phyloP scores from a whole-genome alignment of 2,888 invertebrate species.

The Cynaeus angustus region DNA sequence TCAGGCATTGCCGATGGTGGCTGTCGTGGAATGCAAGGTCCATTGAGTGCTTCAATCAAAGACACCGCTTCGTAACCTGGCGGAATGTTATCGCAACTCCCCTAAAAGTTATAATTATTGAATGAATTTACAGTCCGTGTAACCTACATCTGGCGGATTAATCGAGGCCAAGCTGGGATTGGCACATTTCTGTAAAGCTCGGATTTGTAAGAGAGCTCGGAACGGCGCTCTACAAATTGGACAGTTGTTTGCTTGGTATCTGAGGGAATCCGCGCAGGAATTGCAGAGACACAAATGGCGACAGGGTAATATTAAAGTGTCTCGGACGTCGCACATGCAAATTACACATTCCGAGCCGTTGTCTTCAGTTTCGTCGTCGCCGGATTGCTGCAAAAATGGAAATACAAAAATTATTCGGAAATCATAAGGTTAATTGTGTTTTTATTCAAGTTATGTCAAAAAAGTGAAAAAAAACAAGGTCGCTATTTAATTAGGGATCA shows the following conservation, averaged over 20 bases:
- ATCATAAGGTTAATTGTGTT: too few relatives aligned
- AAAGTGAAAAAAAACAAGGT: too few relatives aligned
- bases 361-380: slow-evolving; percentile 92
- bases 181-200: slow-evolving; percentile 88
- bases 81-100: slow-evolving; percentile 89
- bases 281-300: slow-evolving; percentile 97
- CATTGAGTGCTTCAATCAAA: slow-evolving; percentile 95
- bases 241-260: slow-evolving; percentile 98
- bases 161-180: slow-evolving; percentile 73
- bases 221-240: slow-evolving; percentile 99
- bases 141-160: slow-evolving; percentile 79
- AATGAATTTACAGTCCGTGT: neutral
- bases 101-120: slow-evolving; percentile 69
- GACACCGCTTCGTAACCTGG: slow-evolving; percentile 95
- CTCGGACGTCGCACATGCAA: slow-evolving; percentile 98
- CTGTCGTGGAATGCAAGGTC: slow-evolving; percentile 81
- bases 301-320: slow-evolving; percentile 97
- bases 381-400: slow-evolving; percentile 61
- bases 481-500: too few relatives aligned
- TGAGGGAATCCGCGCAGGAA: slow-evolving; percentile 96
- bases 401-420: too few relatives aligned
- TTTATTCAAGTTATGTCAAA: too few relatives aligned
- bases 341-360: slow-evolving; percentile 99
- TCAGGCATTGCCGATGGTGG: slow-evolving; percentile 71
- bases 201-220: slow-evolving; percentile 94